Evolutionary conservation across 2,113 vertebrate species (phyloP).

Genomic region (Xiphophorus maculatus): DNA sequence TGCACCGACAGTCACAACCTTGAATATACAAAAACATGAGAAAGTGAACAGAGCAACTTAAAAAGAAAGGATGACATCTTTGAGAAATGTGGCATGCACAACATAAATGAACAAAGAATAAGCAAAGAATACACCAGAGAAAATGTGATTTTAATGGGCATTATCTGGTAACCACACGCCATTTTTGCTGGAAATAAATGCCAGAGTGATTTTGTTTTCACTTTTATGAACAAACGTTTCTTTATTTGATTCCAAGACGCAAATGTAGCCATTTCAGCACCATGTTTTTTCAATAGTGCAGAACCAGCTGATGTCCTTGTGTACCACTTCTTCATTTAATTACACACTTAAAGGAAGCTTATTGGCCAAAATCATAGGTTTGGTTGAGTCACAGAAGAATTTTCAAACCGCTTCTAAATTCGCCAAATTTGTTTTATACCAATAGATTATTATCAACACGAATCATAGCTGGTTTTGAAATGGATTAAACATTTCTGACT

Average conservation of each 20-base stretch:
- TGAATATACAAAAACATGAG: not conserved
- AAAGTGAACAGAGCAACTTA: not conserved
- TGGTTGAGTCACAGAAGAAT: too few relatives aligned
- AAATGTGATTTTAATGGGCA: rapidly evolving
- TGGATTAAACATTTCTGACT: not conserved
- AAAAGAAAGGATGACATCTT: not conserved
- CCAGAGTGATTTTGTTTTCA: too few relatives aligned
- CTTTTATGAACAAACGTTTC: too few relatives aligned
- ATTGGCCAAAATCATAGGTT: too few relatives aligned
- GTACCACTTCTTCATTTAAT: too few relatives aligned
- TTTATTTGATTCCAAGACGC: too few relatives aligned
- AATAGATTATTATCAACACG: not conserved
- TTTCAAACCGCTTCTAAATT: too few relatives aligned
- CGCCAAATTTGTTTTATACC: too few relatives aligned
- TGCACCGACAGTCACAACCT: not conserved
- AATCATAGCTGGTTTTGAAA: not conserved
- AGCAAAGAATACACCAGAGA: not conserved
- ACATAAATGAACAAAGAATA: not conserved
- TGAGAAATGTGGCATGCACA: conserved; percentile 5
- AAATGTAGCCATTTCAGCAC: too few relatives aligned
- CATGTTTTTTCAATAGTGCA: too few relatives aligned
- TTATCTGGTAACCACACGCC: not conserved
- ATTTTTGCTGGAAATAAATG: not conserved
- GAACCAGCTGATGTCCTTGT: too few relatives aligned
- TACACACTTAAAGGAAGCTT: too few relatives aligned